Base-by-base conservation (phyloP, 64 coral and sea anemone genomes). In the Dendrophyllia cribrosa region DNA sequence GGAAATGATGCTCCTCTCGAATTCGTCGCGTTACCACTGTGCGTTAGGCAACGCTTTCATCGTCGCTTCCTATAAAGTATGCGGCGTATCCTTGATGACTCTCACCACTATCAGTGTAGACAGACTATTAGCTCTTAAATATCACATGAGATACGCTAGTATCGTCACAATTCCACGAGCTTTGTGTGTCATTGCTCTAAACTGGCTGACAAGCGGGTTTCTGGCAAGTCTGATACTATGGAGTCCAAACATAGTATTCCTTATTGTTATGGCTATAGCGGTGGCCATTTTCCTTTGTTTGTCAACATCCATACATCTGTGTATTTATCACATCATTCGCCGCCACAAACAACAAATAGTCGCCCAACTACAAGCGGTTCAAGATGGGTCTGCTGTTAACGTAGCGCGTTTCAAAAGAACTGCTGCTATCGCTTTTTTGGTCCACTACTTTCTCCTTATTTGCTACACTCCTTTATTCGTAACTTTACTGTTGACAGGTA, bases 171-270 rank as follows among this genome's bases (percentile, higher is more conserved):
- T 75, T 49, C 72, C 13, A 50, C 16, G 47, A n/a, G 72, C 47
- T 4, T 20, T 49, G 1, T 75, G 17, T 19, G 16, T 51, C 20
- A 50, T 50, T 5, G 15, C 14, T 19, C 1, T 75, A 3, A n/a
- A 19, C 45, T 75, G 47, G 72, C 17, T 50, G 19, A 43, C 47
- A 19, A 20, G 72, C 19, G 5, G 45, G 5, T 75, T 49, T 75
- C 46, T 75, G 72, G 72, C 72, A 75, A 51, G 44, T 50, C 45
- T 75, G 5, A 49, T n/a, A 75, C 72, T 75, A 43, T 75, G 72
- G 47, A 50, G 5, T 49, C 6, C 13, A 6, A 51, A 50, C 0
- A 49, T 13, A 13, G 23, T 75, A 8, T 75, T 75, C 7, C 72
- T 49, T n/a, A 13, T 75, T 17, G 72, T 75, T 14, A 51, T 75